These are phyloP conservation scores for Nomada fucata DNA, from an alignment of 2,888 invertebrate genomes.

Conservation along the genomic window DNA sequence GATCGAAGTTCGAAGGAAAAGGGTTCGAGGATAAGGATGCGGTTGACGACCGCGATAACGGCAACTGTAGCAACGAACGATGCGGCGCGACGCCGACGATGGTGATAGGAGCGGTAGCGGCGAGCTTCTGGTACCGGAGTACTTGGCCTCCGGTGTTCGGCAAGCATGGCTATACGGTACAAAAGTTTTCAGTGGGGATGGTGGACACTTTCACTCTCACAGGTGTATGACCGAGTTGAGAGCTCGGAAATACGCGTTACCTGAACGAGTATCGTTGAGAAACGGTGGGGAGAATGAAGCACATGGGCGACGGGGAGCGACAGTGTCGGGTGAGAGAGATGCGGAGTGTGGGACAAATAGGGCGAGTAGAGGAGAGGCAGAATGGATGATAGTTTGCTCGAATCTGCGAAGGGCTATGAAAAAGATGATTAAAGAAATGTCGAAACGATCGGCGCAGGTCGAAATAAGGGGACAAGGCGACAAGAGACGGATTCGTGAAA, in stretches of 20 bases:
- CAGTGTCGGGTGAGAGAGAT: not conserved
- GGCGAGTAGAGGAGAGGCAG: not conserved
- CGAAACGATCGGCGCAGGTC: not conserved
- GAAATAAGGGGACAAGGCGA: not conserved
- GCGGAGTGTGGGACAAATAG: constrained; percentile 13
- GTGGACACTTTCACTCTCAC: constrained; percentile 84
- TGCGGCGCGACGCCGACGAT: not conserved
- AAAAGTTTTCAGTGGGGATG: constrained; percentile 53
- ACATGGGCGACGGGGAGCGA: not conserved
- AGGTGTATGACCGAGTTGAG: constrained; percentile 82
- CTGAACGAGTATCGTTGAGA: constrained; percentile 57
- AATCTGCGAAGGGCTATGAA: too few species aligned
- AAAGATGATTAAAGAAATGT: not conserved
- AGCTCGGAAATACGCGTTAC: constrained; percentile 62
- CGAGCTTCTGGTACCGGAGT: constrained; percentile 14
- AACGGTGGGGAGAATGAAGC: not conserved
- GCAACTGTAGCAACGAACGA: constrained; percentile 1
- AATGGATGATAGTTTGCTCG: not conserved
- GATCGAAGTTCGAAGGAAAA: not conserved
- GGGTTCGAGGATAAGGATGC: not conserved
- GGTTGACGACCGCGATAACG: not conserved
- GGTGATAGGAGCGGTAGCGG: constrained; percentile 16
- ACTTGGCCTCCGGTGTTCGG: constrained; percentile 8
- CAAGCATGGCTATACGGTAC: constrained; percentile 26
- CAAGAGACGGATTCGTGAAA: not conserved